These are phyloP conservation scores for Stenchaetothrips biformis DNA, from an alignment of 2,888 invertebrate genomes.

Conservation along the genomic window DNA sequence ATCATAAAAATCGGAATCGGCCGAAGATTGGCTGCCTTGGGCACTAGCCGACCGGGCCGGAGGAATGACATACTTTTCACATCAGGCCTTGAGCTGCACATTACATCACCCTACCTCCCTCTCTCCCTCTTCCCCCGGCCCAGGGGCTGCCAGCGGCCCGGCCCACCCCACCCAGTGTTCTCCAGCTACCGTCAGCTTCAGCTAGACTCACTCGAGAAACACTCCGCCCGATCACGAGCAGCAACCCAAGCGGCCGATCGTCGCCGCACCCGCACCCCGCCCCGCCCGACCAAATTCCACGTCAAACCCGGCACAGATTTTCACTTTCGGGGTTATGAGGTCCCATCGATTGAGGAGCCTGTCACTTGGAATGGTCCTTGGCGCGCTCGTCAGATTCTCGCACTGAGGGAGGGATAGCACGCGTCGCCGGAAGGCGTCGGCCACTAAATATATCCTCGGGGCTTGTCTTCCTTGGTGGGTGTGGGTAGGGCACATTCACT, in stretches of 20 bases:
- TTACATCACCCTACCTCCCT: slow-evolving; percentile 5
- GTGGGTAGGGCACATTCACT: slow-evolving; percentile 13
- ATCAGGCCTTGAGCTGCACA: slow-evolving; percentile 16
- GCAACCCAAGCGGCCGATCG: neutral
- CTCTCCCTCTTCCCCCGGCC: neutral
- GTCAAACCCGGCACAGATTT: neutral
- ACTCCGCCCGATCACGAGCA: neutral
- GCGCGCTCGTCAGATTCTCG: too few relatives aligned
- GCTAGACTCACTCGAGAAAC: neutral
- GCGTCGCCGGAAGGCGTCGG: neutral
- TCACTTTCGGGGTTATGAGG: slow-evolving; percentile 10
- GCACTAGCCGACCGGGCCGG: neutral
- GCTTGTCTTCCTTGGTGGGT: slow-evolving; percentile 7
- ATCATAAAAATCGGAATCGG: too few relatives aligned
- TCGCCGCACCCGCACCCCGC: too few relatives aligned
- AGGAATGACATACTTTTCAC: slow-evolving; percentile 20
- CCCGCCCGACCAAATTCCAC: neutral
- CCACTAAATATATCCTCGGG: slow-evolving; percentile 8
- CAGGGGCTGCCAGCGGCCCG: neutral
- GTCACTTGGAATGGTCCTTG: neutral
- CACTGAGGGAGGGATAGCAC: too few relatives aligned
- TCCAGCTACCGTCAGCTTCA: neutral
- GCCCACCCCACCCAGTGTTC: neutral
- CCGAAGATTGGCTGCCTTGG: too few relatives aligned
- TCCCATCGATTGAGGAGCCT: neutral